Evolutionary conservation across 1,140 invertebrate species (phyloP), one percentile per base, ranked within the genome.

Genomic region (Cyclargus thomasi): DNA sequence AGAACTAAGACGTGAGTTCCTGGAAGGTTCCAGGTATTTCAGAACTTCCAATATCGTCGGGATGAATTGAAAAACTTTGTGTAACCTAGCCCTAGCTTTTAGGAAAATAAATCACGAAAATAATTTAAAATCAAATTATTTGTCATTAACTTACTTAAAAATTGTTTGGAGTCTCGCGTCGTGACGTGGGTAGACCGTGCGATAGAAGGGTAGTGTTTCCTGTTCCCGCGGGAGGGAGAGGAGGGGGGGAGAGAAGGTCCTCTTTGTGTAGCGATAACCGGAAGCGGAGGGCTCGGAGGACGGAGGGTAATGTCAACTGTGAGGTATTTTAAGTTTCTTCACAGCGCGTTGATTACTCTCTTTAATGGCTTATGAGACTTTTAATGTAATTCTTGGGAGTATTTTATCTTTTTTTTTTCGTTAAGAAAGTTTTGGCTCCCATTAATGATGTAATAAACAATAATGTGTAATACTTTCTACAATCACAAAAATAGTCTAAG

Each of bases 151-250:
- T 74, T 67, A 74, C 69, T 57, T 55, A 57, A 57, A 57, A 59
- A 66, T 29, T 57, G 29, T 59, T 66, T 66, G 17, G 22, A 53
- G 64, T 59, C 64, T 20, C 55, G 55, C 55, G 35, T 53, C 53
- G 64, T 66, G 29, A 66, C 75, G 80, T 76, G 86, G 76, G 81
- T 83, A 82, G 82, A 80, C 81, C 83, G 84, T 82, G 79, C 83
- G 81, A 87, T 87, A 85, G 85, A 88, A 88, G 87, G 87, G 87
- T 90, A 90, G 85, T 90, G 79, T 88, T 86, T 90, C 87, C 87
- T 81, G 79, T 90, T 88, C 85, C 85, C 79, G 82, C 70, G 70
- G 78, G 74, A 71, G 72, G 76, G 73, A 66, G 70, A 70, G 74
- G 70, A 67, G 65, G 69, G 69, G 74, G 74, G 74, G 79, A 71